Base-by-base conservation (phyloP, 2,113 vertebrate genomes). In the Capreolus pygargus region DNA sequence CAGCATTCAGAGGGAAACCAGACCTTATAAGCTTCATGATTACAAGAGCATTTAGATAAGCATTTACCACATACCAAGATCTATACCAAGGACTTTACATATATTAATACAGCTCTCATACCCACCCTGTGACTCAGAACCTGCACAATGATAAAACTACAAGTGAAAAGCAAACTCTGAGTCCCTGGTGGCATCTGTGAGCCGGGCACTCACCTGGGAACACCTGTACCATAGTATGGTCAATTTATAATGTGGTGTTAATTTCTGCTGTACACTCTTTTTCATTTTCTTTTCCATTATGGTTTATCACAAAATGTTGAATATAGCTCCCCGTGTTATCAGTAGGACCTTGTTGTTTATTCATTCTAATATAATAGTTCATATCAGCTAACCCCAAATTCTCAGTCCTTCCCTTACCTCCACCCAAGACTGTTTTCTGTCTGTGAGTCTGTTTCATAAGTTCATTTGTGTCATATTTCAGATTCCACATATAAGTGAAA, bases 81-180 rank as follows among this genome's bases (percentile, higher is more conserved):
- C 85, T 30, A 30, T 13, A 52, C n/a, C 47, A 43, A 79, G n/a
- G 52, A 47, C 43, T 94, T 86, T 9, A 27, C 8, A 11, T n/a
- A 1, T 4, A n/a, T 92, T 19, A 78, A 55, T 33, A 21, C 52
- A 39, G 36, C 50, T 55, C 81, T 54, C 52, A 30, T 13, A 15
- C 52, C 28, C 25, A 79, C n/a, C 19, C 70, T 12, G 0, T 17
- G 54, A 25, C 47, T 11, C 30, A 47, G 52, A 52, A 28, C 3
- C 52, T 2, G 1, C 7, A 12, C 1, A 4, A 45, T 0, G 1
- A 14, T 36, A 14, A 55, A 0, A 6, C 3, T 67, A 13, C 12
- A 10, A 7, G 54, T 1, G 1, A 21, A 15, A 36, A 45, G 54
- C 45, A 10, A 50, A 47, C 15, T 47, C 14, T 10, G 4, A 39